Base-by-base conservation (phyloP, 92 coral and sea anemone species). In the Parazoanthus swiftii region DNA sequence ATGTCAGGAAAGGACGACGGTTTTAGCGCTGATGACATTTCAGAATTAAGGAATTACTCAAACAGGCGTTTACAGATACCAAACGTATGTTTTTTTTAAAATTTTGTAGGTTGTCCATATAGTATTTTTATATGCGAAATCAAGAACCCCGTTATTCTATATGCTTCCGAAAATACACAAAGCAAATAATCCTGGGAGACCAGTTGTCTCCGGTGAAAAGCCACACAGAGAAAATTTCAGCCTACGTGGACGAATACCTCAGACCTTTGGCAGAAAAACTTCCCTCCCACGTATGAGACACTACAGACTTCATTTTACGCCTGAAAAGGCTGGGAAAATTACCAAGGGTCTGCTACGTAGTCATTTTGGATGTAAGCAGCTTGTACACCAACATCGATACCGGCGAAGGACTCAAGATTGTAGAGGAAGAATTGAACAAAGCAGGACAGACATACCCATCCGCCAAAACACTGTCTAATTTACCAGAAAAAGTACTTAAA, bases 181-280 rank as follows among this genome's bases (percentile, higher is more conserved):
- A 29, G 33, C 33, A 29, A 29, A 29, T 29, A 29, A 29, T 29
- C 0, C 33, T 29, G 90, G 90, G 44, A 42, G 86, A 88, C 86
- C 90, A 42, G 90, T 88, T 46, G 84, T 88, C 56, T 85, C 81
- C 89, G 25, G 84, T 86, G 65, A 88, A 81, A 46, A 80, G 90
- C 86, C 90, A 88, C 86, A 88, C 86, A 76, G 90, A 88, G 86
- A 29, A 88, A 88, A 56, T 88, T 66, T 88, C 90, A 71, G 90
- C 90, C 63, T 88, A 80, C 59, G 90, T 67, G 80, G 90, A 88
- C 76, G 86, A 88, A 74, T 88, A 79, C 76, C 86, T 80, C 73
- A 88, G 90, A 88, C 90, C 86, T 71, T 42, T 80, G 82, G 86
- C 86, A 76, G 84, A 86, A 58, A 76, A 74, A 35, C 89, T 86